These are phyloP conservation scores for Teleogryllus oceanicus DNA, from an alignment of 2,888 invertebrate species.

Conservation along the genomic window DNA sequence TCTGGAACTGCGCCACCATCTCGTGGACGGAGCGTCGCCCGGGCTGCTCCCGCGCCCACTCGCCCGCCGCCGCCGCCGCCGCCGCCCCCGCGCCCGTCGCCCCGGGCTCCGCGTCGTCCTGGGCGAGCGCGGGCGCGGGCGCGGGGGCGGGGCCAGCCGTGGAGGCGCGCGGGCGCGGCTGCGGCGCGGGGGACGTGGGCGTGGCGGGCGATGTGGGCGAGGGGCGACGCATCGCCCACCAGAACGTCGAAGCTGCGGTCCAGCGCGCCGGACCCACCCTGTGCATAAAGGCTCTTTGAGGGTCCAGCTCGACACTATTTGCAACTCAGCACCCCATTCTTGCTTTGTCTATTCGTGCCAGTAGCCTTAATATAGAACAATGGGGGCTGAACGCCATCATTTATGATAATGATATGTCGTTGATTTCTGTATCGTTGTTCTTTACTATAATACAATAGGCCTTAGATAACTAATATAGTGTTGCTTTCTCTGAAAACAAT, in stretches of 20 bases:
- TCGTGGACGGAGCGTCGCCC: slow-evolving; percentile 60
- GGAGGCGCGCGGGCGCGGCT: not conserved
- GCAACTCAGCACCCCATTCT: no score
- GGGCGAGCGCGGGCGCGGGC: not conserved
- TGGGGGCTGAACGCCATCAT: no score
- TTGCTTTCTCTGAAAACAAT: no score
- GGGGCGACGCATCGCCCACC: slow-evolving; percentile 26
- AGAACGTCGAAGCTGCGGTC: slow-evolving; percentile 35
- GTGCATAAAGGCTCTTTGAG: no score
- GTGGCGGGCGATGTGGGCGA: slow-evolving; percentile 19
- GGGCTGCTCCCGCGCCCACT: slow-evolving; percentile 35
- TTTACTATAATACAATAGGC: no score
- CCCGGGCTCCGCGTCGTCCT: not conserved
- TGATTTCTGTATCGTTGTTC: no score
- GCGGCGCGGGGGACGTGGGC: not conserved
- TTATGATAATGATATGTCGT: no score
- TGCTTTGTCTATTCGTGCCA: no score
- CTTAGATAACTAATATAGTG: no score
- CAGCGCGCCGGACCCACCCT: slow-evolving; percentile 1
- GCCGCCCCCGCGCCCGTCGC: not conserved
- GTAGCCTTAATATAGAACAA: no score
- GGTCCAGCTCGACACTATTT: no score
- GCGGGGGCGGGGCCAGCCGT: not conserved
- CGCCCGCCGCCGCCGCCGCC: not conserved
- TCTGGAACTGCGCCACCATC: slow-evolving; percentile 60